Evolutionary conservation across 2,113 vertebrate genomes (phyloP).

Genomic region (Triplophysa siluroides): DNA sequence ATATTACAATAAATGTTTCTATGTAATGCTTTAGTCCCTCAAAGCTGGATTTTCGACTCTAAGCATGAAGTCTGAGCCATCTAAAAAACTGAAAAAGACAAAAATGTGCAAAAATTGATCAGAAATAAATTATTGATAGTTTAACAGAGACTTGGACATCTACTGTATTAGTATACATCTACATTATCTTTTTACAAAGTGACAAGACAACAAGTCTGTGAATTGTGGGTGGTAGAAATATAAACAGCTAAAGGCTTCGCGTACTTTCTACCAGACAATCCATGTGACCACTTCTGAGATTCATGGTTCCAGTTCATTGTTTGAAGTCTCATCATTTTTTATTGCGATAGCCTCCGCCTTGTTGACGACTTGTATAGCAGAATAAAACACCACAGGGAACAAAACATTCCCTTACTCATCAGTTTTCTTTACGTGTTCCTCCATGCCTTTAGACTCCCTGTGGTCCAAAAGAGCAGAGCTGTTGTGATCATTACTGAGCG

Average conservation of each 20-base stretch:
- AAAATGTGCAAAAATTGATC: too few species aligned
- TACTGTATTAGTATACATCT: too few species aligned
- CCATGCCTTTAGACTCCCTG: slow-evolving; percentile 4
- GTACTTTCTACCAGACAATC: neutral
- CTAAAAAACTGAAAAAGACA: too few species aligned
- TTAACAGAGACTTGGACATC: too few species aligned
- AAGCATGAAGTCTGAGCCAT: too few species aligned
- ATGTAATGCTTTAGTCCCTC: too few species aligned
- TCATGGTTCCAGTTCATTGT: neutral
- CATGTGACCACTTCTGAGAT: neutral
- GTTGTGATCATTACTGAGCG: slow-evolving; percentile 38
- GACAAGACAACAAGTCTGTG: neutral
- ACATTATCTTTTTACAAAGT: too few species aligned
- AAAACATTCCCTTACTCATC: slow-evolving; percentile 17
- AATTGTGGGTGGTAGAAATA: neutral
- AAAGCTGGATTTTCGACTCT: too few species aligned
- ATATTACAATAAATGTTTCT: too few species aligned
- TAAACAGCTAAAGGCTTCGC: neutral
- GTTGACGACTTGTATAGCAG: neutral
- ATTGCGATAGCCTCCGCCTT: neutral
- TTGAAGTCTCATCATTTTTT: neutral
- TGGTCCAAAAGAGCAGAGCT: neutral
- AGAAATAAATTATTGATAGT: too few species aligned
- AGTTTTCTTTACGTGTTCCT: neutral
- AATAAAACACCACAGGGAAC: neutral